Evolutionary conservation across 1,140 invertebrate species (phyloP).

Genomic region (Papilio xuthus): DNA sequence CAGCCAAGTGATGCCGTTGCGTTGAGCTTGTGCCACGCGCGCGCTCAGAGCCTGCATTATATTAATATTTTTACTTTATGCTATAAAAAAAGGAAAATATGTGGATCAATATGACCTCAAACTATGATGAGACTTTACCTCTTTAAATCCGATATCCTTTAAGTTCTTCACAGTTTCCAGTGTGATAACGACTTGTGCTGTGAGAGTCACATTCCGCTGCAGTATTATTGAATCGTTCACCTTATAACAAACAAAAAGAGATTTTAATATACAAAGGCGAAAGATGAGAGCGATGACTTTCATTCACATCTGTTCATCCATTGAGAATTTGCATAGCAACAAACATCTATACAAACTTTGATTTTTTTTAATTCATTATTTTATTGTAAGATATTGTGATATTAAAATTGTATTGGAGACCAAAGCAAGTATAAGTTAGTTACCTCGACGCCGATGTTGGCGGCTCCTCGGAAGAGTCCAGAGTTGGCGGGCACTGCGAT

Average conservation of each 20-base stretch:
- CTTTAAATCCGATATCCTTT: slow-evolving; percentile 84
- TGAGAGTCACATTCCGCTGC: slow-evolving; percentile 92
- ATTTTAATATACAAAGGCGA: too few relatives aligned
- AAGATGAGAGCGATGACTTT: too few relatives aligned
- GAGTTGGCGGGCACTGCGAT: slow-evolving; percentile 78
- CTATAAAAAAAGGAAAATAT: too few relatives aligned
- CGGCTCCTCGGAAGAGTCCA: slow-evolving; percentile 52
- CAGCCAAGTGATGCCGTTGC: slow-evolving; percentile 89
- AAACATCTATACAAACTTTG: too few relatives aligned
- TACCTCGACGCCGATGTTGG: slow-evolving; percentile 48
- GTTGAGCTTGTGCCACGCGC: slow-evolving; percentile 86
- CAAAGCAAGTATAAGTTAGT: not conserved
- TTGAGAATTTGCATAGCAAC: too few relatives aligned
- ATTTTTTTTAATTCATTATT: too few relatives aligned
- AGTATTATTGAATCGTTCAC: slow-evolving; percentile 75
- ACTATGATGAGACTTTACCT: slow-evolving; percentile 11
- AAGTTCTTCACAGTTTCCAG: slow-evolving; percentile 92
- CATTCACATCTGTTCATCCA: too few relatives aligned
- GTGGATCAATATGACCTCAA: too few relatives aligned
- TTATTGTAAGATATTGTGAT: too few relatives aligned
- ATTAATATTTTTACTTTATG: too few relatives aligned
- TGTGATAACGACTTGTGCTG: slow-evolving; percentile 94
- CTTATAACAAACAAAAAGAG: slow-evolving; percentile 44
- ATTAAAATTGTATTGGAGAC: too few relatives aligned
- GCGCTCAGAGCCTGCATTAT: slow-evolving; percentile 84